phyloP scores from a whole-genome alignment of 2,888 invertebrate species.

The Thysanoteuthis rhombus region DNA sequence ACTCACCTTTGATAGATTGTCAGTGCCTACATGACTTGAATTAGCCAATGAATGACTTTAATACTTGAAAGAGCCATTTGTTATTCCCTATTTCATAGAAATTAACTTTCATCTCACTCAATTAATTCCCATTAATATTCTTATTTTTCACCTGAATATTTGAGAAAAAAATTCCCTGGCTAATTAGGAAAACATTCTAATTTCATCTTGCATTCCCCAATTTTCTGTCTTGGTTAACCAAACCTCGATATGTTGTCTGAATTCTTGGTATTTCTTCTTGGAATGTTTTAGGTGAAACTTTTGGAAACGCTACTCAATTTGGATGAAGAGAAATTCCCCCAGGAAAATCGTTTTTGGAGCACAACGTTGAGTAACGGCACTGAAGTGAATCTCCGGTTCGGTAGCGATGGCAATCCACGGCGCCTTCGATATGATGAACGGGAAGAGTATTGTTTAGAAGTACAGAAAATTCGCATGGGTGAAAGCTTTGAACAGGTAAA shows the following conservation, averaged over 20 bases:
- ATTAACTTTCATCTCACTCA: too few relatives aligned
- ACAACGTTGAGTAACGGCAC: conserved; percentile 61
- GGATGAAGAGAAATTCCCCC: conserved; percentile 26
- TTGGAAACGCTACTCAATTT: conserved; percentile 38
- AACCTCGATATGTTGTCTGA: too few relatives aligned
- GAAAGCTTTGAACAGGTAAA: conserved; percentile 64
- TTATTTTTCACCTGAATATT: neutral
- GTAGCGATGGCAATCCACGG: conserved; percentile 52
- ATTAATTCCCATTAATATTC: neutral
- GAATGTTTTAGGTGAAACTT: conserved; percentile 52
- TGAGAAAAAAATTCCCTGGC: neutral
- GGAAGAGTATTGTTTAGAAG: conserved; percentile 57
- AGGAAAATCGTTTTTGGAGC: conserved; percentile 49
- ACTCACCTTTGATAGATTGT: too few relatives aligned
- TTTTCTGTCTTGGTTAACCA: neutral
- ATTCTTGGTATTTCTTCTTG: neutral
- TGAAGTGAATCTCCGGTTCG: conserved; percentile 51
- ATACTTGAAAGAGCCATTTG: too few relatives aligned
- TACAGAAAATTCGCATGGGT: conserved; percentile 57
- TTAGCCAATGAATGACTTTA: too few relatives aligned
- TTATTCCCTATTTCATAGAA: too few relatives aligned
- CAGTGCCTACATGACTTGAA: too few relatives aligned
- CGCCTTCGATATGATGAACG: conserved; percentile 59
- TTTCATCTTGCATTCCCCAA: neutral
- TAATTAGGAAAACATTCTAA: neutral